Conservation (phyloP, 2,797 vertebrate species). For the Alcedo quadribrachys region DNA sequence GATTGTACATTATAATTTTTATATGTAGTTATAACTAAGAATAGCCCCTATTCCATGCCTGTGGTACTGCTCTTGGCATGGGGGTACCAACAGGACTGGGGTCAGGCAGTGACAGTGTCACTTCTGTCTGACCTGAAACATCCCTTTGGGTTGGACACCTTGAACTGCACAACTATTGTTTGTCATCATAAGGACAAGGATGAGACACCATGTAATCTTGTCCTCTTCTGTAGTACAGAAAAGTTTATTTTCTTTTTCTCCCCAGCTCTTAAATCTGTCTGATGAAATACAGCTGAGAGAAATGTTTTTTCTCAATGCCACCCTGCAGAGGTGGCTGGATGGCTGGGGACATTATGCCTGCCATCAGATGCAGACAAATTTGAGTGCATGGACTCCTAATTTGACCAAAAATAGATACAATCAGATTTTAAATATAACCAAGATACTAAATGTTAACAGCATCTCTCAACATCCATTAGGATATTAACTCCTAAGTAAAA, state of each 20-base stretch:
- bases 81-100: background rate
- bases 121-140: background rate
- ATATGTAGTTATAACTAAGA: background rate
- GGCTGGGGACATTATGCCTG: background rate
- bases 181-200: background rate
- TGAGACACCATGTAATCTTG: fast-evolving
- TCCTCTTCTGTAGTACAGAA: background rate
- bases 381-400: background rate
- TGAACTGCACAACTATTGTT: background rate
- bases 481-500: background rate
- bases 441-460: background rate
- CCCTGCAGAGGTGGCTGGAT: background rate
- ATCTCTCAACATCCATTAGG: background rate
- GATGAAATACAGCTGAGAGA: background rate
- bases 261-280: background rate
- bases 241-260: background rate
- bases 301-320: background rate
- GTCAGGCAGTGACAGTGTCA: background rate
- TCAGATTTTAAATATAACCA: background rate
- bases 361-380: background rate
- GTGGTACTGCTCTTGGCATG: too few species aligned
- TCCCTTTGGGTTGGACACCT: background rate
- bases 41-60: background rate
- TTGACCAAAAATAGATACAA: background rate
- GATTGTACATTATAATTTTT: background rate